phyloP scores from a whole-genome alignment of 2,797 vertebrate species.

The Hipposideros larvatus region DNA sequence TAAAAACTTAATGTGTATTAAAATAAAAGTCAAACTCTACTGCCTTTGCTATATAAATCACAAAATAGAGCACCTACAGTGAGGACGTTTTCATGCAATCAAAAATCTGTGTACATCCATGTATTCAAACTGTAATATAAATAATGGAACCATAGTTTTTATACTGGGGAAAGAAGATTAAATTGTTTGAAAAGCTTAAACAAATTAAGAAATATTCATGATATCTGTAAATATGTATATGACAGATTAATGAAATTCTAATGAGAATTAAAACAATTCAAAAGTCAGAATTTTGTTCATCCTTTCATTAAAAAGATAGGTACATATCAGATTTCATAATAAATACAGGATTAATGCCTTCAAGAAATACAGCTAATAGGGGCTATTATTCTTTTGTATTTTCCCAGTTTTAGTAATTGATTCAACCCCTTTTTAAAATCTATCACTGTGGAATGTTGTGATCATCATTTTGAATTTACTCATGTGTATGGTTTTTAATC shows the following conservation, averaged over 20 bases:
- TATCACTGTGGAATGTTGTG: not conserved
- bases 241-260: not conserved
- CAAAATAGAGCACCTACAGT: not conserved
- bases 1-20: not conserved
- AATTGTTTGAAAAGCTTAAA: not conserved
- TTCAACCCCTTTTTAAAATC: not conserved
- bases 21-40: not conserved
- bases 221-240: conserved; percentile 5
- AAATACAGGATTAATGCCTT: not conserved
- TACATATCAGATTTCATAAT: not conserved
- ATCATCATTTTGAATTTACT: not conserved
- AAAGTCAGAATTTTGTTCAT: not conserved
- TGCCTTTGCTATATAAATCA: not conserved
- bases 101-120: not conserved
- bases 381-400: not conserved
- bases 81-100: not conserved
- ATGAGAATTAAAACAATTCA: conserved; percentile 6
- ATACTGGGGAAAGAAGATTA: not conserved
- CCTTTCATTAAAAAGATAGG: not conserved
- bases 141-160: not conserved
- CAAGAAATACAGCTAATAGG: not conserved
- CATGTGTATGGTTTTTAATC: not conserved
- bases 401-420: not conserved
- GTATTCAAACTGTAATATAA: not conserved
- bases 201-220: not conserved